Percentiles rank a stretch among this genome's conserved stretches.
Conservation (phyloP, 92 coral and sea anemone genomes). For the Phenganax marumi region DNA sequence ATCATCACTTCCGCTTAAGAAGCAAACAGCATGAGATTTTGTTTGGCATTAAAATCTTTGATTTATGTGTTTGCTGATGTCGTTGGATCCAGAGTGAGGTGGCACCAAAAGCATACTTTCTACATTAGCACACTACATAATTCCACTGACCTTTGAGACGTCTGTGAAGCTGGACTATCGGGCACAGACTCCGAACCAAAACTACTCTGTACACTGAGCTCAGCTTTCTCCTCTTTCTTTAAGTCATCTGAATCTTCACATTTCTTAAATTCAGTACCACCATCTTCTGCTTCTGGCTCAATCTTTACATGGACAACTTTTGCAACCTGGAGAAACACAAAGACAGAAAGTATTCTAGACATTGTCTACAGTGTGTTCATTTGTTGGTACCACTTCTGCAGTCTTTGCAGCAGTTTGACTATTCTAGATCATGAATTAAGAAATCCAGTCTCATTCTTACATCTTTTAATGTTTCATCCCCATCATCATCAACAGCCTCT, state of each 20-base stretch:
- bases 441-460: not conserved
- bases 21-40: not conserved
- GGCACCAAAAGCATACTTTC: not conserved
- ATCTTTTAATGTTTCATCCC: slow-evolving; percentile 29
- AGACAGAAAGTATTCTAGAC: not conserved
- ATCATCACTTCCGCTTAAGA: slow-evolving; percentile 69
- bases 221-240: slow-evolving; percentile 37
- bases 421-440: too few species aligned
- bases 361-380: not conserved
- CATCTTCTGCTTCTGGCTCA: slow-evolving; percentile 17
- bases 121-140: not conserved
- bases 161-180: slow-evolving; percentile 93
- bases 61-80: too few species aligned
- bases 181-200: slow-evolving; percentile 97
- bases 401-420: too few species aligned
- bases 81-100: not conserved
- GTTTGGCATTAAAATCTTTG: too few species aligned
- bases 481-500: slow-evolving; percentile 12
- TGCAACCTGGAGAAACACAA: not conserved
- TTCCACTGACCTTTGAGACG: slow-evolving; percentile 78
- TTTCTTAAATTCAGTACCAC: slow-evolving; percentile 30
- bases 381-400: too few species aligned
- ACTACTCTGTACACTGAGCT: slow-evolving; percentile 55
- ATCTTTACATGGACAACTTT: slow-evolving; percentile 7
- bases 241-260: slow-evolving; percentile 34